Evolutionary conservation across 2,113 vertebrate genomes (phyloP), one percentile per base, ranked within the genome.

Genomic region (Rissa tridactyla): DNA sequence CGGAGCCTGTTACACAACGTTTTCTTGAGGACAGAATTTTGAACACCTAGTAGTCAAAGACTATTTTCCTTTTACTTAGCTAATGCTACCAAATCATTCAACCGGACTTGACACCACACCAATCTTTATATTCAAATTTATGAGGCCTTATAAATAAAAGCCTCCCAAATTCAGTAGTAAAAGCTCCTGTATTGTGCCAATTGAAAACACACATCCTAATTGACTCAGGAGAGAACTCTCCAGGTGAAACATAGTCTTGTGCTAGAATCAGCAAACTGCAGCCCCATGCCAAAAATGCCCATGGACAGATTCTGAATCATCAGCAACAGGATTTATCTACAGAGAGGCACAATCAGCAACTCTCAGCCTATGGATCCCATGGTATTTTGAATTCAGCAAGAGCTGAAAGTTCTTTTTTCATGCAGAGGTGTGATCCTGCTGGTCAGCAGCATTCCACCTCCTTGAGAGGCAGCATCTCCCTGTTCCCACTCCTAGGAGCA

Each of bases 1-100:
- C 15, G 0, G 0, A 88, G 46, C 30, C 61, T 23, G 9, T 51
- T 42, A 18, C 0, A 69, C 27, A 49, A 3, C 1, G 1, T 10
- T 60, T 40, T 90, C 70, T 72, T n/a, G 17, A 69, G 20, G 36
- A 80, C 34, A 81, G 78, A 57, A 44, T 87, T 81, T 25, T 80
- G 40, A 89, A 70, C 29, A 26, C 30, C 30, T 32, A 79, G 23
- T n/a, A 57, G 55, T 32, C 30, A 57, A 62, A 51, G 55, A 70
- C 26, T 46, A 17, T 57, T 47, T 70, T 47, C 13, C 23, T 81
- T 83, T 85, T 66, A 52, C 34, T 64, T 73, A 79, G 13, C n/a
- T 49, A 86, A 66, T 23, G 22, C 36, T 58, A 82, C 21, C n/a
- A 54, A 54, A 70, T 68, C 8, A 8, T 76, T 88, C 42, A 75